Percentiles rank a stretch among this genome's conserved stretches.
These are phyloP conservation scores for Enteromius mattozi DNA, from an alignment of 2,797 vertebrate genomes.

Conservation along the genomic window DNA sequence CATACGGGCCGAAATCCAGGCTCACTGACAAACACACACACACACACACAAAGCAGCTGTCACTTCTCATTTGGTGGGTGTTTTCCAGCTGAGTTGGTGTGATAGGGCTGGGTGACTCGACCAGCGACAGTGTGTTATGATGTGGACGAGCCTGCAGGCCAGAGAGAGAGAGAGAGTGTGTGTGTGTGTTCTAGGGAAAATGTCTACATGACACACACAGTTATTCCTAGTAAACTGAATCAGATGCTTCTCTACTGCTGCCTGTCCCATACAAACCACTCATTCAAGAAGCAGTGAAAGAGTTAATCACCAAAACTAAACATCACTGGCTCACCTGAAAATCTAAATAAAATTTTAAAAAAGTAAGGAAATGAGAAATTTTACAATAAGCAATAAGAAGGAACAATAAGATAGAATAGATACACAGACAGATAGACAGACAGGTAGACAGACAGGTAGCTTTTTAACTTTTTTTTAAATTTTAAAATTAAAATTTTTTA, in stretches of 20 bases:
- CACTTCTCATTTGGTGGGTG: conserved; percentile 53
- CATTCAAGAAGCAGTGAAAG: background rate
- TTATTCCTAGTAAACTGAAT: background rate
- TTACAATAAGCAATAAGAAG: background rate
- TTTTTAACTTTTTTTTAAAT: no score
- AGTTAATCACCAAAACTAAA: background rate
- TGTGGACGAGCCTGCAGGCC: conserved; percentile 34
- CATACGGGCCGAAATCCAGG: background rate
- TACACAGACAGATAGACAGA: background rate
- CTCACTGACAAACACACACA: conserved; percentile 21
- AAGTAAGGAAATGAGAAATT: background rate
- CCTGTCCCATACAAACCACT: conserved; percentile 13
- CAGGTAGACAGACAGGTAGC: no score
- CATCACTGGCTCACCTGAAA: background rate
- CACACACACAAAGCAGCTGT: conserved; percentile 39
- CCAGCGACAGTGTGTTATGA: conserved; percentile 44
- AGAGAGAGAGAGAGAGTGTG: conserved; percentile 26
- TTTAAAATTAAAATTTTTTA: no score
- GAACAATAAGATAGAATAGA: background rate
- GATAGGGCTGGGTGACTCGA: conserved; percentile 48
- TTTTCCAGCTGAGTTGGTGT: conserved; percentile 57
- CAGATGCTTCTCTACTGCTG: conserved; percentile 11
- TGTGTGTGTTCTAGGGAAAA: no score
- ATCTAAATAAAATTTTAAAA: background rate
- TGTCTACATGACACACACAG: conserved; percentile 30